Evolutionary conservation across 2,797 vertebrate genomes (phyloP).

Genomic region (Rhodeus uyekii): DNA sequence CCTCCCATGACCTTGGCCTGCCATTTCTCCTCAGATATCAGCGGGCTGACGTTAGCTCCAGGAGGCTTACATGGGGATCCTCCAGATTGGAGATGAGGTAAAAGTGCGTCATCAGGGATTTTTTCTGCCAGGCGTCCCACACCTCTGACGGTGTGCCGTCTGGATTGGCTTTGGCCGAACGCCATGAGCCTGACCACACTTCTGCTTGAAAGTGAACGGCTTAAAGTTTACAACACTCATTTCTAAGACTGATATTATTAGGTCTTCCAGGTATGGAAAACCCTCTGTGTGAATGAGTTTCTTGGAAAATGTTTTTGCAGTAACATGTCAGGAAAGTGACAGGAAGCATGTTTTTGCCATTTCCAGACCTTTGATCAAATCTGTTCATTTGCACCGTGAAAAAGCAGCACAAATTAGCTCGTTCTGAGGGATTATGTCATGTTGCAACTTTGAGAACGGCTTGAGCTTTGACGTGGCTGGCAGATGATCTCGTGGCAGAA

Average conservation of each 20-base stretch:
- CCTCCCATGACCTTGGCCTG: slow-evolving; percentile 1
- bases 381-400: not conserved
- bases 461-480: not conserved
- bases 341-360: not conserved
- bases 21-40: slow-evolving; percentile 39
- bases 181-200: not conserved
- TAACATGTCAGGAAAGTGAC: not conserved
- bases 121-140: slow-evolving; percentile 39
- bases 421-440: slow-evolving; percentile 1
- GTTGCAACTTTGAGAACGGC: not conserved
- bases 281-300: not conserved
- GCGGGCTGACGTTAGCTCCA: slow-evolving; percentile 38
- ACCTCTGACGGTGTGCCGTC: slow-evolving; percentile 5
- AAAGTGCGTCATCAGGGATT: slow-evolving; percentile 53
- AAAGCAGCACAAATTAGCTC: not conserved
- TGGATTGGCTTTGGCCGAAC: slow-evolving; percentile 26
- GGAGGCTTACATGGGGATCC: slow-evolving; percentile 51
- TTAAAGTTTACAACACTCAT: not conserved
- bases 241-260: not conserved
- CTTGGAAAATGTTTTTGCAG: not conserved
- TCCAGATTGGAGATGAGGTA: slow-evolving; percentile 43
- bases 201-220: not conserved
- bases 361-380: slow-evolving; percentile 31
- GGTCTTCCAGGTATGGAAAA: not conserved
- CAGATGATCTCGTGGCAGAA: slow-evolving; percentile 8